Conservation (phyloP, 2,888 invertebrate species). For the Oeneis ivallda region DNA sequence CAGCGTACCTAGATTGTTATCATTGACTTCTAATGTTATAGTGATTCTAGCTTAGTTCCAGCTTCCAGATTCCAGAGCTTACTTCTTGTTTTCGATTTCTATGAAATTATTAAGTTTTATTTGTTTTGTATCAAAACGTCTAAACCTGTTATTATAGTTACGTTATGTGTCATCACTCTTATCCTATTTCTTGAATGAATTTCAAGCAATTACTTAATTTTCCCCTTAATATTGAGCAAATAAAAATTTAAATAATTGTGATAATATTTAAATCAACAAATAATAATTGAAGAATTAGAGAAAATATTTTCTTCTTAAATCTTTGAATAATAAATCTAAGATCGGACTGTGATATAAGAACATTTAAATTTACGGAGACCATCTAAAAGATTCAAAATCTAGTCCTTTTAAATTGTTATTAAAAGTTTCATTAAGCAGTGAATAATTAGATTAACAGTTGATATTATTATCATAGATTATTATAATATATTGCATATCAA, state of each 20-base stretch:
- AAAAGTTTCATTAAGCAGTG: background rate
- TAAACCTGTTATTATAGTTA: background rate
- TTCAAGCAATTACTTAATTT: background rate
- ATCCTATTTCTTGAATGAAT: background rate
- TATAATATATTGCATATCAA: slow-evolving; percentile 18
- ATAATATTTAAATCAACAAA: background rate
- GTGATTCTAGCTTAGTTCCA: too few species aligned
- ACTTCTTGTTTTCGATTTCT: slow-evolving; percentile 54
- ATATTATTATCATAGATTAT: too few species aligned
- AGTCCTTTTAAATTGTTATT: slow-evolving; percentile 12
- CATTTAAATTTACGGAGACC: background rate
- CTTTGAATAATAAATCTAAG: background rate
- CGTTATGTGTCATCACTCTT: background rate
- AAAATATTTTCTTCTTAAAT: background rate
- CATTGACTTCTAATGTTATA: background rate
- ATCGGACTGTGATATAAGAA: background rate
- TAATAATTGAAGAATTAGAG: background rate
- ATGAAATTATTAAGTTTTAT: slow-evolving; percentile 56
- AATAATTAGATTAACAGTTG: background rate
- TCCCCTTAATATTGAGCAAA: background rate
- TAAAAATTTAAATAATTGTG: background rate
- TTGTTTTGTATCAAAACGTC: slow-evolving; percentile 75
- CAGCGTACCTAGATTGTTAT: background rate
- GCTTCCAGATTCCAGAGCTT: too few species aligned
- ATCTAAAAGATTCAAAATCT: slow-evolving; percentile 15